Conservation (phyloP, 2,888 invertebrate genomes). For the Dasypogon diadema region DNA sequence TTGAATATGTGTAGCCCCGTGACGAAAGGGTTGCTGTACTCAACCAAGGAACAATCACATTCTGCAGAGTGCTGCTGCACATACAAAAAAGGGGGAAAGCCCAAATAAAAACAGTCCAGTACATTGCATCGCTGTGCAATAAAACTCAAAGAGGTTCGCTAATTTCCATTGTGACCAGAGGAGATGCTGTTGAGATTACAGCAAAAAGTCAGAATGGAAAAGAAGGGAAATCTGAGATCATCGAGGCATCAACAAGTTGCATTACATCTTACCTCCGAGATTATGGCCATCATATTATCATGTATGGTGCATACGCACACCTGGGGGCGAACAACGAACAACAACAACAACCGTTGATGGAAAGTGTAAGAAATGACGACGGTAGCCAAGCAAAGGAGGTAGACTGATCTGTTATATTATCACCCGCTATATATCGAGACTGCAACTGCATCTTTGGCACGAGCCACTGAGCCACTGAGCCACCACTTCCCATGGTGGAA, state of each 20-base stretch:
- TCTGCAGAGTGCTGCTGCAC: no score
- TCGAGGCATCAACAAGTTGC: conserved; percentile 39
- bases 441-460: conserved; percentile 42
- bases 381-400: not conserved
- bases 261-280: conserved; percentile 3
- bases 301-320: no score
- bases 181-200: conserved; percentile 43
- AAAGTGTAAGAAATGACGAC: not conserved
- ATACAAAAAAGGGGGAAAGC: not conserved
- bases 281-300: not conserved
- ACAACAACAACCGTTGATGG: no score
- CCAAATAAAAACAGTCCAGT: not conserved
- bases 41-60: not conserved
- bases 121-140: conserved; percentile 23
- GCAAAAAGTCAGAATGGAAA: conserved; percentile 29
- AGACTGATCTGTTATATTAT: conserved; percentile 7
- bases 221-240: conserved; percentile 36
- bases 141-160: conserved; percentile 2
- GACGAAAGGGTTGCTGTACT: conserved; percentile 11
- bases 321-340: not conserved
- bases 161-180: conserved; percentile 35
- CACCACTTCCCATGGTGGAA: not conserved
- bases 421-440: conserved; percentile 1
- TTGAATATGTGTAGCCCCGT: conserved; percentile 3
- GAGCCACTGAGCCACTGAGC: conserved; percentile 43